Evolutionary conservation across 2,888 invertebrate genomes (phyloP), one percentile per base, ranked within the genome.

Genomic region (Caenorhabditis macrosperma): DNA sequence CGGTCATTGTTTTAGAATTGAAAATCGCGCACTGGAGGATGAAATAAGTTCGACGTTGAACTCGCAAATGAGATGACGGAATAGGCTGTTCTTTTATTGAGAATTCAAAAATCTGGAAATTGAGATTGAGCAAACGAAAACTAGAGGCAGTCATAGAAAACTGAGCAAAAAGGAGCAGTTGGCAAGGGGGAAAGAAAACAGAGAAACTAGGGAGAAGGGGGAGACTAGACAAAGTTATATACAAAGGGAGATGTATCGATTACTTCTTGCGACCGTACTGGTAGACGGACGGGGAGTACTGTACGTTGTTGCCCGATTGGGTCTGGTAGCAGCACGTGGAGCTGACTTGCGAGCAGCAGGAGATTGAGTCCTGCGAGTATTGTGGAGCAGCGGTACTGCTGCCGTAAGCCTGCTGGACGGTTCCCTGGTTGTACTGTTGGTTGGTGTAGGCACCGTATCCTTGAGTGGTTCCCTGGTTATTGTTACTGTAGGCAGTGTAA

Each of bases 321-420:
- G 74, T 77, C 50, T 83, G 83, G 35, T 83, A 83, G 33, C 83
- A 83, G 52, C 83, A 83, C 15, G 81, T 77, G 44, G 81, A 78
- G 41, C 66, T 66, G 12, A 78, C 77, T 63, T 81, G 77, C 0
- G 81, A 81, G 57, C 83, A 83, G 50, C 83, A 83, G 6, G 79
- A 79, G 28, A 75, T 79, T 10, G 75, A 33, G 22, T 68, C 74
- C 5, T 68, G 17, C 1, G 57, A 54, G 41, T 68, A 75, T 20
- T 68, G 75, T 52, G 74, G 64, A 22, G 74, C 48, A 33, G 24
- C 57, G n/a, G 60, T 55, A 17, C 55, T 54, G 28, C 61, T 60
- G n/a, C 66, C 30, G 59, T 66, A 64, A 7, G 28, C 24, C 24
- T 48, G 60, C 15, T 28, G 17, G 50, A 30, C 15, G 33, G 35